Percentiles rank a stretch among this genome's conserved stretches.
Conservation (phyloP, 2,888 invertebrate genomes). For the Sepioteuthis lessoniana region DNA sequence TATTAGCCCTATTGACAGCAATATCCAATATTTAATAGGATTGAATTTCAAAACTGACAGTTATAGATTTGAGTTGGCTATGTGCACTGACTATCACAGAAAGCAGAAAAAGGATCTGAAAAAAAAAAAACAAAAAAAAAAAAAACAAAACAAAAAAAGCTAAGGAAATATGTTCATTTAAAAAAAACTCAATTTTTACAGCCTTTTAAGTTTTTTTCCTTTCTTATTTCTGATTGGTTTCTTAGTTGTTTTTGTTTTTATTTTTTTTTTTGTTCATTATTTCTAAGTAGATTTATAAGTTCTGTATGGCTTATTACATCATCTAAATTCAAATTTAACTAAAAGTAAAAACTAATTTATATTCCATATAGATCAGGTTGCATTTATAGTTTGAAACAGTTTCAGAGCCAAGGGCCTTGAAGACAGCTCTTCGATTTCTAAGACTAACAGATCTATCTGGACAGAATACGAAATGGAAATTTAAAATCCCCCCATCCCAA, state of each 20-base stretch:
- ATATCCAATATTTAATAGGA: conserved; percentile 33
- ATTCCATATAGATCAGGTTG: conserved; percentile 11
- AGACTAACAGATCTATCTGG: conserved; percentile 6
- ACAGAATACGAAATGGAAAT: background rate
- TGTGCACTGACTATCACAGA: background rate
- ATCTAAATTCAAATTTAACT: conserved; percentile 33
- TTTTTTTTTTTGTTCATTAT: background rate
- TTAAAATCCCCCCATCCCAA: background rate
- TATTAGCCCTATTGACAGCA: background rate
- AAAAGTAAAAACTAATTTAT: conserved; percentile 33
- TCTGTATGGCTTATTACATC: conserved; percentile 8
- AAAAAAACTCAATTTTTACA: too few relatives aligned
- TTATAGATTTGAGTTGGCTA: conserved; percentile 4
- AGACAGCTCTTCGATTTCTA: background rate
- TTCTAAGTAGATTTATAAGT: conserved; percentile 33
- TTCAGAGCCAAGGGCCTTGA: background rate
- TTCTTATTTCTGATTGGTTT: too few relatives aligned
- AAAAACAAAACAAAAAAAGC: too few relatives aligned
- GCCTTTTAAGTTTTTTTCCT: too few relatives aligned
- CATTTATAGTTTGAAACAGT: background rate
- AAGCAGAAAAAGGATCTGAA: background rate
- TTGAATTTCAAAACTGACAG: background rate
- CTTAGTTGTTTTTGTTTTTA: background rate
- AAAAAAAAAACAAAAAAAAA: background rate
- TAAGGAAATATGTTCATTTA: too few relatives aligned